Conservation (phyloP, 2,797 vertebrate species). For the Sparus aurata region DNA sequence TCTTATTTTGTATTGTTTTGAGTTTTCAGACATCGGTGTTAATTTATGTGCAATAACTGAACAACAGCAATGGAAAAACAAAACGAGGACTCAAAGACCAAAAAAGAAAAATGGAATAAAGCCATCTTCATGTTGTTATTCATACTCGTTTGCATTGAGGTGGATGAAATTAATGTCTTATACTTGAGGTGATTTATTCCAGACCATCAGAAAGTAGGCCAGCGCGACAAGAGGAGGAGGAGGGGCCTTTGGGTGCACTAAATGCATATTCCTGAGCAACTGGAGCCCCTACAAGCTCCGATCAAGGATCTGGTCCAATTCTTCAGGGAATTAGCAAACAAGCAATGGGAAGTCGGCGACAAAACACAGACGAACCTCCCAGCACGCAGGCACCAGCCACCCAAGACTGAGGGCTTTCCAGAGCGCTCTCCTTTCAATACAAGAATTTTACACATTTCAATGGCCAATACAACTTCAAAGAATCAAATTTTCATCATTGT, state of each 20-base stretch:
- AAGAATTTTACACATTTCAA: constrained; percentile 99
- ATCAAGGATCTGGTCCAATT: constrained; percentile 83
- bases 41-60: neutral
- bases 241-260: constrained; percentile 54
- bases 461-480: constrained; percentile 99
- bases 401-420: constrained; percentile 92
- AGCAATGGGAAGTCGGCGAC: constrained; percentile 95
- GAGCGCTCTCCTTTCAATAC: constrained; percentile 92
- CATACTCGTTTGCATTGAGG: constrained; percentile 11
- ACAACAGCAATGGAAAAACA: neutral
- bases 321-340: constrained; percentile 90
- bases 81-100: neutral
- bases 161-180: constrained; percentile 59
- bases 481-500: constrained; percentile 99
- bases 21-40: neutral
- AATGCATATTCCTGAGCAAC: constrained; percentile 83
- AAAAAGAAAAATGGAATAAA: neutral
- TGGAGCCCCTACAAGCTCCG: constrained; percentile 80
- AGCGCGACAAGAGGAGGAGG: constrained; percentile 56
- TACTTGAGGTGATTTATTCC: constrained; percentile 67
- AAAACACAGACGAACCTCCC: constrained; percentile 96
- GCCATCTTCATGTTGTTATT: constrained; percentile 5
- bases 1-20: neutral
- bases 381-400: constrained; percentile 94
- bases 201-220: constrained; percentile 72